Evolutionary conservation across 2,113 vertebrate genomes (phyloP).

Genomic region (Phaethornis superciliosus): DNA sequence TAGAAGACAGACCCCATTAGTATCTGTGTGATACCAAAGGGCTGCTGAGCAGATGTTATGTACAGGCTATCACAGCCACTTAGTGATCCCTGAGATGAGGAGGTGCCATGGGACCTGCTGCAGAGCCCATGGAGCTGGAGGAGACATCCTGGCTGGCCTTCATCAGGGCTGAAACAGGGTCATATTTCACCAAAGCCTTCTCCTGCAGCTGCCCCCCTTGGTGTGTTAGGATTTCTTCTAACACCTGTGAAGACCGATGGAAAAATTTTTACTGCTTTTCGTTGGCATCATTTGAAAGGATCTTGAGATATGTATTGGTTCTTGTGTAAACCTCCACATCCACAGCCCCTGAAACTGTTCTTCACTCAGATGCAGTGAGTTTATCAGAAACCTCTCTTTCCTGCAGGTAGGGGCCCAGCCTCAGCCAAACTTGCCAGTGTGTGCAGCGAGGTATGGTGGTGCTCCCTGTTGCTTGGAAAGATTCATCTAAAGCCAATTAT

Average conservation of each 20-base stretch:
- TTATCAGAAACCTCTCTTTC: not conserved
- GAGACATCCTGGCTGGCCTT: not conserved
- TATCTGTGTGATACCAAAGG: not conserved
- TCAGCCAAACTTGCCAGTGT: not conserved
- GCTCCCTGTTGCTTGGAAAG: not conserved
- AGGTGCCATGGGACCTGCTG: not conserved
- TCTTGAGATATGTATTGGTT: not conserved
- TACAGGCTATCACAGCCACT: not conserved
- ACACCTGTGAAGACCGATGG: accelerated
- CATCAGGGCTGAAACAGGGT: not conserved
- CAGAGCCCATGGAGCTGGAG: not conserved
- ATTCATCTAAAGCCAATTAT: not conserved
- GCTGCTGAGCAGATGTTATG: not conserved
- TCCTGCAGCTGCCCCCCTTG: not conserved
- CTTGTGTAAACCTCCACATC: not conserved
- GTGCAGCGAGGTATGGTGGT: not conserved
- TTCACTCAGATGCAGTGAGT: not conserved
- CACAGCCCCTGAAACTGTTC: not conserved
- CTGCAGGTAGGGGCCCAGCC: not conserved
- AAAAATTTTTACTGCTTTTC: not conserved
- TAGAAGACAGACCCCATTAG: not conserved
- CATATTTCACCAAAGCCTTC: not conserved
- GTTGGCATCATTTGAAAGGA: not conserved
- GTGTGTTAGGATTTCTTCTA: not conserved
- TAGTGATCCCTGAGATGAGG: accelerated